Conservation (phyloP, 1,140 invertebrate species). For the Caenorhabditis elegans region WBcel235 BX284603.4:8170501-8171000, state of each 20-base stretch:
- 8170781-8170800: conserved; percentile 97
- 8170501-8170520: conserved; percentile 99
- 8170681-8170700: conserved; percentile 99
- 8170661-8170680: conserved; percentile 96
- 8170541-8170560: conserved; percentile 98
- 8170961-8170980: conserved; percentile 93
- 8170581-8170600: conserved; percentile 99
- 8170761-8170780: conserved; percentile 99
- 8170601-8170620: conserved; percentile 77
- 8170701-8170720: conserved; percentile 97
- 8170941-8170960: conserved; percentile 97
- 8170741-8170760: conserved; percentile 99
- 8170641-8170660: conserved; percentile 97
- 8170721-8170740: conserved; percentile 73
- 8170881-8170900: conserved; percentile 86
- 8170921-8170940: conserved; percentile 92
- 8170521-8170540: conserved; percentile 98
- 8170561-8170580: conserved; percentile 99
- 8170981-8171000: conserved; percentile 99
- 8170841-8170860: conserved; percentile 99
- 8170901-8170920: conserved; percentile 80
- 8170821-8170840: conserved; percentile 96
- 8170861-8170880: conserved; percentile 98
- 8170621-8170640: conserved; percentile 96
- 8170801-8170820: conserved; percentile 94